phyloP scores from a whole-genome alignment of 1,140 invertebrate species.

The Arctopsyche grandis region DNA sequence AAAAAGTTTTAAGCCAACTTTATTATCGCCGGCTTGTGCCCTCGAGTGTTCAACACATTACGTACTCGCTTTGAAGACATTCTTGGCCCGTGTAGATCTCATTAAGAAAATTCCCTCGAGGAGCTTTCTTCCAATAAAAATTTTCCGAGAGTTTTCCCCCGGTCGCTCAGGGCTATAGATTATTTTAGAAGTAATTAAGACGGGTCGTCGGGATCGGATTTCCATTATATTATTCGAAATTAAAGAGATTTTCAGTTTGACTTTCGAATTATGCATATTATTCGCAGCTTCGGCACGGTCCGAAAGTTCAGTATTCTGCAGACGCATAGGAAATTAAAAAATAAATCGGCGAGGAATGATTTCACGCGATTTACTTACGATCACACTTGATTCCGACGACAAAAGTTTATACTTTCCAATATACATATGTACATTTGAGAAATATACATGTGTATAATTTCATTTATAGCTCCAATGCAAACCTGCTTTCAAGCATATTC shows the following conservation, averaged over 20 bases:
- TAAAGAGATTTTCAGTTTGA: not conserved
- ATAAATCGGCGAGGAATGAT: too few relatives aligned
- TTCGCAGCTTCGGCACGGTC: too few relatives aligned
- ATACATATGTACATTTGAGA: too few relatives aligned
- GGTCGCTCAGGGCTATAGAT: conserved; percentile 29
- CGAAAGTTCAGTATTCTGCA: too few relatives aligned
- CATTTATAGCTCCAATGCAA: too few relatives aligned
- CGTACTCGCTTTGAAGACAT: conserved; percentile 29
- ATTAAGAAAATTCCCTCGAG: conserved; percentile 34
- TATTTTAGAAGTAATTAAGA: conserved; percentile 35
- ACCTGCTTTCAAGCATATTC: too few relatives aligned
- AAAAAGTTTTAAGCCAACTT: conserved; percentile 36
- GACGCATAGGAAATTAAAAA: too few relatives aligned
- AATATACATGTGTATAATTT: too few relatives aligned
- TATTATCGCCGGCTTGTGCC: conserved; percentile 28
- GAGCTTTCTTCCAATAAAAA: conserved; percentile 24
- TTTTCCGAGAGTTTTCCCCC: conserved; percentile 28
- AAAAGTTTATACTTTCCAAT: too few relatives aligned
- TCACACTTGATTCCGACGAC: too few relatives aligned
- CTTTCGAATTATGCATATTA: not conserved
- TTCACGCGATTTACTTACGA: too few relatives aligned
- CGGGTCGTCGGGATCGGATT: conserved; percentile 24
- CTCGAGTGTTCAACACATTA: conserved; percentile 30
- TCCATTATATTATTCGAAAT: conserved; percentile 15
- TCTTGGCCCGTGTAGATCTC: conserved; percentile 36